Base-by-base conservation (phyloP, 2,888 invertebrate species). In the Thecophora atra region DNA sequence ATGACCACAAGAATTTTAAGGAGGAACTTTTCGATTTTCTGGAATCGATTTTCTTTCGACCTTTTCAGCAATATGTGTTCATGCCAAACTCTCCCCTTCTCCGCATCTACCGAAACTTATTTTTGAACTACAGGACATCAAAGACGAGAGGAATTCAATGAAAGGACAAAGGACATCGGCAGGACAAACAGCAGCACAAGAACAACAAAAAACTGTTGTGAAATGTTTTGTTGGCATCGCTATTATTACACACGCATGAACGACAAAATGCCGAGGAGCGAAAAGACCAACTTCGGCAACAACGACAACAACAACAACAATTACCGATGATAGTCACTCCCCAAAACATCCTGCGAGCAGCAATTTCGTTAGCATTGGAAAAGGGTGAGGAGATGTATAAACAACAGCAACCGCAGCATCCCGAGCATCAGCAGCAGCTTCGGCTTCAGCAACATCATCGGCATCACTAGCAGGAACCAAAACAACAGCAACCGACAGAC, bases 201-300 rank as follows among this genome's bases (percentile, higher is more conserved):
- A 44, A 47, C 47, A 47, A 65, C 21, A 26, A 65, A 15, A 65
- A 42, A 26, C 52, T 37, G 37, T 63, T 42, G 52, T 66, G 66
- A n/a, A 30, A 64, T 64, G 66, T 19, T 37, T 21, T 63, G 44
- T 24, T 37, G 42, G 63, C 63, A 65, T 52, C 65, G 26, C 51
- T 65, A 30, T 30, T 52, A 28, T 42, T 26, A 65, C 28, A 52
- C 30, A 51, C 5, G 2, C 26, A 51, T 28, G 24, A 65, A 44
- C 3, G 24, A 37, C 65, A 65, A 24, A 47, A 47, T 13, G 51
- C 65, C 8, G 26, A 42, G 6, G 42, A 13, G 19, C 19, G 19
- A 30, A 11, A 28, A 42, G 11, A 21, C 17, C 66, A 66, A 66
- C 52, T 30, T 26, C n/a, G 52, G 30, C 52, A 52, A 66, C 52